Conservation (phyloP, 2,888 invertebrate species). For the Atethmia centrago region DNA sequence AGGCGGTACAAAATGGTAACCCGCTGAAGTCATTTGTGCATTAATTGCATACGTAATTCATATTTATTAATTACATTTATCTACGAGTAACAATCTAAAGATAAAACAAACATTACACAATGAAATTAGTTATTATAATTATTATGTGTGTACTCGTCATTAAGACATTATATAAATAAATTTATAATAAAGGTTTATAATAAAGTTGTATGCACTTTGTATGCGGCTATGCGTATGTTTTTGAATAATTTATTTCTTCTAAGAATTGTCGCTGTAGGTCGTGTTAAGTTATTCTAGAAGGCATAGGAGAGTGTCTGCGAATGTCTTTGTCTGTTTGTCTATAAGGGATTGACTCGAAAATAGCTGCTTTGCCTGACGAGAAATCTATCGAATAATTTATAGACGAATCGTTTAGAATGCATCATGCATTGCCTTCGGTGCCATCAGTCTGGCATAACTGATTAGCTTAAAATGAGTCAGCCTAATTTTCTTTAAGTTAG, state of each 20-base stretch:
- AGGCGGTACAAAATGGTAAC: constrained; percentile 34
- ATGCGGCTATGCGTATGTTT: constrained; percentile 33
- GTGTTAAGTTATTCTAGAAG: constrained; percentile 51
- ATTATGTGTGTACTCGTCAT: constrained; percentile 47
- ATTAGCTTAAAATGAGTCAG: constrained; percentile 16
- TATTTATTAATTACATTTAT: constrained; percentile 46
- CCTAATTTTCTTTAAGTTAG: neutral
- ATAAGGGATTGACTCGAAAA: constrained; percentile 22
- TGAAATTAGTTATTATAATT: constrained; percentile 52
- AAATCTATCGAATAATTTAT: constrained; percentile 37
- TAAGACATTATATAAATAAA: constrained; percentile 52
- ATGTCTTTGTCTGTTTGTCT: constrained; percentile 44
- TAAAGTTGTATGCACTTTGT: constrained; percentile 50
- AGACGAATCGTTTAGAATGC: constrained; percentile 26
- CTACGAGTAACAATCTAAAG: constrained; percentile 47
- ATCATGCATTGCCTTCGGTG: constrained; percentile 7
- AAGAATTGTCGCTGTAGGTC: constrained; percentile 54
- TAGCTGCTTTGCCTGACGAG: constrained; percentile 37
- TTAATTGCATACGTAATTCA: constrained; percentile 39
- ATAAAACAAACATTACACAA: constrained; percentile 40
- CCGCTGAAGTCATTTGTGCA: constrained; percentile 18
- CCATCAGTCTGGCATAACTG: constrained; percentile 22
- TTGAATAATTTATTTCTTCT: constrained; percentile 61
- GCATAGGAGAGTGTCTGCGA: constrained; percentile 47
- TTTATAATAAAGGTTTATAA: constrained; percentile 32